Evolutionary conservation across 30 jellyfish, hydroid and myxozoan species (phyloP).

Genomic region (Aurelia sp.): DNA sequence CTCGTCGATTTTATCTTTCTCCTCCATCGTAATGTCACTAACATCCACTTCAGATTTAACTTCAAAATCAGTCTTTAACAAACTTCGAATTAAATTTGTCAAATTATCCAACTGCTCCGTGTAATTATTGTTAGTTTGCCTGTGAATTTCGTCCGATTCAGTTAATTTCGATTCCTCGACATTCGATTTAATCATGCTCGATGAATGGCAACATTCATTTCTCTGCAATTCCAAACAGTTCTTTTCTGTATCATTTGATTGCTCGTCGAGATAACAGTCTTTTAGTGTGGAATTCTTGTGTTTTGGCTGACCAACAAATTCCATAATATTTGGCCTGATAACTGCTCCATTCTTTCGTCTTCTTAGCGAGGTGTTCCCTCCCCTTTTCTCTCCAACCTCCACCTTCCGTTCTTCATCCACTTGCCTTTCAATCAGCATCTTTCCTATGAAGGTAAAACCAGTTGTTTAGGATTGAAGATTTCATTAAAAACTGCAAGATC

Average conservation of each 20-base stretch:
- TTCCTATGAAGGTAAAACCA: not conserved
- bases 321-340: constrained; percentile 56
- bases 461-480: too few relatives aligned
- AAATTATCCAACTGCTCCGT: constrained; percentile 22
- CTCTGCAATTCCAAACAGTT: not conserved
- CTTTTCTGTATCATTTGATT: not conserved
- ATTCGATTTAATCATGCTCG: not conserved
- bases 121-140: constrained; percentile 8
- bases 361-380: constrained; percentile 34
- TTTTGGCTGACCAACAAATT: constrained; percentile 69
- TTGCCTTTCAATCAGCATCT: constrained; percentile 25
- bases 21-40: not conserved
- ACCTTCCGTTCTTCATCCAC: constrained; percentile 21
- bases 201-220: not conserved
- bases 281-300: constrained; percentile 18
- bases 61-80: constrained; percentile 17
- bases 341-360: constrained; percentile 67
- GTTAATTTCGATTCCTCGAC: not conserved
- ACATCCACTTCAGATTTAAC: constrained; percentile 9
- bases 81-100: constrained; percentile 18
- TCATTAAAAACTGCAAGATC: not conserved
- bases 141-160: constrained; percentile 4
- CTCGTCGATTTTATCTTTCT: not conserved
- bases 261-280: constrained; percentile 5
- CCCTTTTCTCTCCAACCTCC: not conserved